Evolutionary conservation across 1,140 invertebrate species (phyloP).

Genomic region (Colletes latitarsis): DNA sequence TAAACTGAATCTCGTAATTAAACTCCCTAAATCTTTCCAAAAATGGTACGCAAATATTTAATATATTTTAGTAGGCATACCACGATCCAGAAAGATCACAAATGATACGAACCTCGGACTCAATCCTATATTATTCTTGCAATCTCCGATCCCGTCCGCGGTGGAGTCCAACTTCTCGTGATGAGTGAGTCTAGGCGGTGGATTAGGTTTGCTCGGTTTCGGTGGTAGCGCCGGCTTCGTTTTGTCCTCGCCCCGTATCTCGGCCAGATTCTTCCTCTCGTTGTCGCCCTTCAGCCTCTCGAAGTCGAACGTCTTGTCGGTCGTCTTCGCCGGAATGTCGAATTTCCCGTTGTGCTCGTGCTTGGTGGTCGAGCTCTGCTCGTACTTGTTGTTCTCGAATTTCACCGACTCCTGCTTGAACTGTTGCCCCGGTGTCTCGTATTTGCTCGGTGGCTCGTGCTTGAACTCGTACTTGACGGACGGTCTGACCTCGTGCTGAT

Average conservation of each 20-base stretch:
- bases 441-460: constrained; percentile 58
- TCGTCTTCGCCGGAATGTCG: constrained; percentile 62
- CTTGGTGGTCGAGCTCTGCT: constrained; percentile 61
- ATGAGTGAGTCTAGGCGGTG: constrained; percentile 77
- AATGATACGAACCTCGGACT: constrained; percentile 44
- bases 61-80: too few species aligned
- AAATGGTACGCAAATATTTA: too few species aligned
- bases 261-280: constrained; percentile 67
- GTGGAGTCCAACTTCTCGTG: constrained; percentile 75
- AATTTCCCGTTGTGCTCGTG: constrained; percentile 73
- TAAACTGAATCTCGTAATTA: too few species aligned
- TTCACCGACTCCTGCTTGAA: constrained; percentile 56
- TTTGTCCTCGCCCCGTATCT: constrained; percentile 73
- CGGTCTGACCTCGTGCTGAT: constrained; percentile 53
- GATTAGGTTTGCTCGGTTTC: constrained; percentile 79
- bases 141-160: constrained; percentile 46
- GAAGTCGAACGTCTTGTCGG: constrained; percentile 74
- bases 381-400: constrained; percentile 63
- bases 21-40: too few species aligned
- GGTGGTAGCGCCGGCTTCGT: constrained; percentile 78
- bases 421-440: constrained; percentile 38
- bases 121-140: constrained; percentile 44
- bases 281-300: constrained; percentile 69
- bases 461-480: constrained; percentile 69
- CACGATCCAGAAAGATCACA: too few species aligned